Evolutionary conservation across 2,888 invertebrate genomes (phyloP).

Genomic region (Pelosia muscerda): DNA sequence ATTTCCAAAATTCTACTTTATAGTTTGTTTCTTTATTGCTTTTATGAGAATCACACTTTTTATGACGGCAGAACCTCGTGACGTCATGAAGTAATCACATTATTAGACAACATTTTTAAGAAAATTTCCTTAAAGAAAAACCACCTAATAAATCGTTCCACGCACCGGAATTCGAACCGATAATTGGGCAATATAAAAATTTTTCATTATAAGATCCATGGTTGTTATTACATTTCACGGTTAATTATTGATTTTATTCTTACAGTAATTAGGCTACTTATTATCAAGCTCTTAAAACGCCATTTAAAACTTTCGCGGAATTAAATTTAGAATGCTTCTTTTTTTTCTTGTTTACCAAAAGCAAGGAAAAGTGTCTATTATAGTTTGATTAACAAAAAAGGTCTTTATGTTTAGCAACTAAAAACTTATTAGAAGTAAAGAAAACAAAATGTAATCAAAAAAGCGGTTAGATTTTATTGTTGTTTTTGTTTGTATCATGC

Average conservation of each 20-base stretch:
- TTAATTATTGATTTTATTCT: background rate
- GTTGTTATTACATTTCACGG: background rate
- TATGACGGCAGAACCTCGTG: too few species aligned
- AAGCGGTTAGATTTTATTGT: background rate
- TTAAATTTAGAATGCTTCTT: background rate
- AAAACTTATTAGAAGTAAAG: conserved; percentile 2
- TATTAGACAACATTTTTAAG: too few species aligned
- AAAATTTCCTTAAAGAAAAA: background rate
- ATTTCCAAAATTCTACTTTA: too few species aligned
- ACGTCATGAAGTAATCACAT: too few species aligned
- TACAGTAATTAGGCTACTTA: background rate
- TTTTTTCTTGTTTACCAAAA: background rate
- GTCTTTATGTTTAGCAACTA: background rate
- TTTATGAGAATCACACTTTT: too few species aligned
- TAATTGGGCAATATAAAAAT: background rate
- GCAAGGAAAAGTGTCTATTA: background rate
- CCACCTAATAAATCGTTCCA: background rate
- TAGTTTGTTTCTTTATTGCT: too few species aligned
- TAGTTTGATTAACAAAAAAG: background rate
- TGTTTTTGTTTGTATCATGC: background rate
- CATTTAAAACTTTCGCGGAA: background rate
- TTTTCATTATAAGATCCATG: background rate
- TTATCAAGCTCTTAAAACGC: background rate
- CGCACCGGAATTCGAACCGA: background rate
- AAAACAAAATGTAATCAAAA: background rate